Evolutionary conservation across 2,797 vertebrate species (phyloP).

Genomic region (Linurgus olivaceus): DNA sequence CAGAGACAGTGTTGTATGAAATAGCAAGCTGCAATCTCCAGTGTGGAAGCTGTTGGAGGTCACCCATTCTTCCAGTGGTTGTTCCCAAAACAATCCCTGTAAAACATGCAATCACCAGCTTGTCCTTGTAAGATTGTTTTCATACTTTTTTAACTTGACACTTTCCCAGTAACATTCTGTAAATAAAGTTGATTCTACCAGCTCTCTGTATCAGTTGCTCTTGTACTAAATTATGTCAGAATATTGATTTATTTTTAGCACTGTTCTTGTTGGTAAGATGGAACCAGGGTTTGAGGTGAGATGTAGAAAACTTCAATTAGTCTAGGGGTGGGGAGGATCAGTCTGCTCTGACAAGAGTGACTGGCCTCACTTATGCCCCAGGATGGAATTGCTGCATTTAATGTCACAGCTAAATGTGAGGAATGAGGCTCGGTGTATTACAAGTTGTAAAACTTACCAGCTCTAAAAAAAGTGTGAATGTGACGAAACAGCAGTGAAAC

Average conservation of each 20-base stretch:
- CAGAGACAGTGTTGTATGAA: slow-evolving; percentile 28
- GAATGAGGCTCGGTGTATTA: background rate
- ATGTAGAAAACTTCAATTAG: background rate
- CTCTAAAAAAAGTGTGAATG: background rate
- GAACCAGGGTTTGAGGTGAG: background rate
- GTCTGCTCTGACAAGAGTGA: background rate
- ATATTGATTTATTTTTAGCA: background rate
- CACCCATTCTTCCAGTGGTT: background rate
- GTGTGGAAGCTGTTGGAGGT: background rate
- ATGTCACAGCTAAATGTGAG: accelerated
- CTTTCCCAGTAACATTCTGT: slow-evolving; percentile 67
- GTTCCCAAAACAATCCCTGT: slow-evolving; percentile 50
- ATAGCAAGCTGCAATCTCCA: background rate
- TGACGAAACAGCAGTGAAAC: background rate
- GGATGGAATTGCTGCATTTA: background rate
- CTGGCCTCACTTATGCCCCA: accelerated
- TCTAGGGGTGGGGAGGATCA: background rate
- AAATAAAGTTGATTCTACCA: slow-evolving; percentile 75
- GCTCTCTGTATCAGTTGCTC: slow-evolving; percentile 29
- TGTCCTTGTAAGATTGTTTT: slow-evolving; percentile 67
- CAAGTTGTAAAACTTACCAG: accelerated
- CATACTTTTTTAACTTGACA: slow-evolving; percentile 70
- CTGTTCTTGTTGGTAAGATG: background rate
- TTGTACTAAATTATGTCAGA: background rate
- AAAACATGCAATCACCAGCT: slow-evolving; percentile 61